phyloP scores from a whole-genome alignment of 2,113 vertebrate genomes.

The Xenopus tropicalis region UCB_Xtro_10.0 CM004447.2:51373501-51374000 shows the following conservation, averaged over 20 bases:
- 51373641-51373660: background rate
- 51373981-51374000: too few species aligned
- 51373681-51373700: background rate
- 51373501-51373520: too few species aligned
- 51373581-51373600: conserved; percentile 42
- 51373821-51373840: too few species aligned
- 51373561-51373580: conserved; percentile 66
- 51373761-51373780: background rate
- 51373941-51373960: too few species aligned
- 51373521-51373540: conserved; percentile 77
- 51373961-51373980: too few species aligned
- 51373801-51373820: too few species aligned
- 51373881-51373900: too few species aligned
- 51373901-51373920: too few species aligned
- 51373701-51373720: conserved; percentile 9
- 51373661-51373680: background rate
- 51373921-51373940: too few species aligned
- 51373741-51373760: conserved; percentile 5
- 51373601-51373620: conserved; percentile 5
- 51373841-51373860: too few species aligned
- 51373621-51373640: conserved; percentile 8
- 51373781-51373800: background rate
- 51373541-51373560: conserved; percentile 73
- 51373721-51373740: conserved; percentile 1
- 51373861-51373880: too few species aligned